phyloP scores from a whole-genome alignment of 2,888 invertebrate species.

The Euzetes globulus region DNA sequence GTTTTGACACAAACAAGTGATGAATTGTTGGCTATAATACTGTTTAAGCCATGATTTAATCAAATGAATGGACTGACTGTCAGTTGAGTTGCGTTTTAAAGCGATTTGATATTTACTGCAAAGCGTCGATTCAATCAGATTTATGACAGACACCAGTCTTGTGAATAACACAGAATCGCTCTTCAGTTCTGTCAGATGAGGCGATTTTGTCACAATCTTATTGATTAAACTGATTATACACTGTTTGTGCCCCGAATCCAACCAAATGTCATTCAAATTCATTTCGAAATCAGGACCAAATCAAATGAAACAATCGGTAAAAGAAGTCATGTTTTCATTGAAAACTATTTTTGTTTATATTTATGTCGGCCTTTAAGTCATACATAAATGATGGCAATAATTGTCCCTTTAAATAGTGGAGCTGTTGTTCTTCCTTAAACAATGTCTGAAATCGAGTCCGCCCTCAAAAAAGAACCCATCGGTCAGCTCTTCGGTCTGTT shows the following conservation, averaged over 20 bases:
- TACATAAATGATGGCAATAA: too few species aligned
- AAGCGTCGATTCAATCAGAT: slow-evolving; percentile 15
- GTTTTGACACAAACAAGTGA: not conserved
- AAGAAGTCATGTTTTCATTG: not conserved
- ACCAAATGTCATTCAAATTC: not conserved
- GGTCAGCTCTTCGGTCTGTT: slow-evolving; percentile 5
- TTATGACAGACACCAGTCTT: not conserved
- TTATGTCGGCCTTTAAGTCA: not conserved
- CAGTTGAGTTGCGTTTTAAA: not conserved
- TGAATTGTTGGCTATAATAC: not conserved
- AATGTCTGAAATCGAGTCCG: not conserved
- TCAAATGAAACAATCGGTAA: not conserved
- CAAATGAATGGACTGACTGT: not conserved
- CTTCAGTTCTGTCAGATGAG: not conserved
- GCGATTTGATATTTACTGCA: slow-evolving; percentile 11
- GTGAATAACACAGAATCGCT: not conserved
- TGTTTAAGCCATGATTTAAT: slow-evolving; percentile 20
- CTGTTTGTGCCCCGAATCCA: not conserved
- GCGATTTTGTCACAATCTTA: not conserved
- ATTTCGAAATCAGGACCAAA: not conserved
- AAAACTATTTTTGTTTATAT: not conserved
- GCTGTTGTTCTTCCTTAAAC: too few species aligned
- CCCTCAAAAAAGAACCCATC: not conserved
- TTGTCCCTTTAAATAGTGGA: too few species aligned
- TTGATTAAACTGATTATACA: slow-evolving; percentile 6